Conservation (phyloP, 2,797 vertebrate species). For the Antrozous pallidus region DNA sequence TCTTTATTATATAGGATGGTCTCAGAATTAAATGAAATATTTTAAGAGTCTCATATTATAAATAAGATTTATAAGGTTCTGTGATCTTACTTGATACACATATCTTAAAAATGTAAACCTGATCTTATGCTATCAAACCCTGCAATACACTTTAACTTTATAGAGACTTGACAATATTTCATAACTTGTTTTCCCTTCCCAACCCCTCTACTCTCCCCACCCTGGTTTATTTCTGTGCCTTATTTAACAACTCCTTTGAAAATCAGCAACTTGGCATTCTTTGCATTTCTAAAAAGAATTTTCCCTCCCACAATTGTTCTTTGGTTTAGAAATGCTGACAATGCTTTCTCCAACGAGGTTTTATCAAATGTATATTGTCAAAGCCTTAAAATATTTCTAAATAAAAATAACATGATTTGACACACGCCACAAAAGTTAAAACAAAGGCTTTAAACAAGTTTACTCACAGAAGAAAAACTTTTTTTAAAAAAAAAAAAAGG, state of each 20-base stretch:
- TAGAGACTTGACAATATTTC: conserved; percentile 48
- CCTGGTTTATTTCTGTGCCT: conserved; percentile 49
- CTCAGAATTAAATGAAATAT: conserved; percentile 15
- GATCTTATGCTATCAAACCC: neutral
- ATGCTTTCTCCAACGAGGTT: conserved; percentile 45
- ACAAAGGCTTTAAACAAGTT: conserved; percentile 7
- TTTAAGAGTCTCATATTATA: neutral
- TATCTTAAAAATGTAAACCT: neutral
- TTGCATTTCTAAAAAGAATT: conserved; percentile 64
- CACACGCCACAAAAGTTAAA: conserved; percentile 57
- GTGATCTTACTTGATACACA: neutral
- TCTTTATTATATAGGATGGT: neutral
- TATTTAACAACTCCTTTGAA: conserved; percentile 62
- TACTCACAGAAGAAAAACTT: neutral
- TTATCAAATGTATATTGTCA: conserved; percentile 57
- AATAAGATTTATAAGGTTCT: neutral
- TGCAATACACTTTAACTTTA: neutral
- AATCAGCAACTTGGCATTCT: conserved; percentile 69
- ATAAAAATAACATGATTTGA: conserved; percentile 62
- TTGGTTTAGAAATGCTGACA: conserved; percentile 69
- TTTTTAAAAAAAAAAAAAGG: neutral
- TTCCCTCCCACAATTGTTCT: conserved; percentile 73
- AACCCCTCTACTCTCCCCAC: no score
- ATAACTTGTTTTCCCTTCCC: neutral
- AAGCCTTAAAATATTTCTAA: conserved; percentile 55